Percentiles rank a stretch among this genome's conserved stretches.
These are phyloP conservation scores for Euwallacea fornicatus DNA, from an alignment of 1,140 invertebrate species.

Conservation along the genomic window DNA sequence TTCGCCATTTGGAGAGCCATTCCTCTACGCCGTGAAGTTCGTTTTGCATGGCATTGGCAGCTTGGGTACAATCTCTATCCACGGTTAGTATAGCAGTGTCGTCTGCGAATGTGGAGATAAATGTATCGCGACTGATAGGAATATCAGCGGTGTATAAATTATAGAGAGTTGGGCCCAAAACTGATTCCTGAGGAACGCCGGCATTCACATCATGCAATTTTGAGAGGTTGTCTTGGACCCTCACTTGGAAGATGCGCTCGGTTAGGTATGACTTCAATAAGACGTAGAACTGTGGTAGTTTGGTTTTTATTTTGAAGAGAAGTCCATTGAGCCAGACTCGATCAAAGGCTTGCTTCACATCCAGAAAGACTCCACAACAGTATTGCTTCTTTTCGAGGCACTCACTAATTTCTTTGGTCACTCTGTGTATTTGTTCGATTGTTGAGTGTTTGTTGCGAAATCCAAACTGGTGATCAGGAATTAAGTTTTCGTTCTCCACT, in stretches of 20 bases:
- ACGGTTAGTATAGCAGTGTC: background rate
- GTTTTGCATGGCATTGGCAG: background rate
- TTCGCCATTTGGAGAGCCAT: background rate
- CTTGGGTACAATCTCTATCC: background rate
- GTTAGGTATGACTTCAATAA: background rate
- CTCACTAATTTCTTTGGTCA: background rate
- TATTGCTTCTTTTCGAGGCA: background rate
- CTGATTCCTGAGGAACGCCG: background rate
- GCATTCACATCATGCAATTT: background rate
- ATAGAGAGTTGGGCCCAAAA: constrained; percentile 4
- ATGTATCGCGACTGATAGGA: background rate
- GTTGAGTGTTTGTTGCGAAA: constrained; percentile 39
- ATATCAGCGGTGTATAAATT: constrained; percentile 7
- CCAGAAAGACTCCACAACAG: too few species aligned
- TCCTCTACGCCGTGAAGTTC: background rate
- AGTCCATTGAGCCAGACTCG: constrained; percentile 2
- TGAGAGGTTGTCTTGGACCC: background rate
- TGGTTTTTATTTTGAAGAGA: constrained; percentile 4
- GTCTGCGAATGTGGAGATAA: constrained; percentile 3
- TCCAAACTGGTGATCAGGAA: constrained; percentile 50
- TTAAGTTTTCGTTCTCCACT: constrained; percentile 21
- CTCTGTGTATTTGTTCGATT: too few species aligned
- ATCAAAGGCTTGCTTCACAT: constrained; percentile 5
- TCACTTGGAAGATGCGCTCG: background rate
- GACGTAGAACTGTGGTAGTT: background rate